A percentile compares a stretch with the other conserved stretches of the same genome.
These are phyloP conservation scores for Xiphophorus birchmanni DNA, from an alignment of 2,797 vertebrate species.

Conservation along the genomic window DNA sequence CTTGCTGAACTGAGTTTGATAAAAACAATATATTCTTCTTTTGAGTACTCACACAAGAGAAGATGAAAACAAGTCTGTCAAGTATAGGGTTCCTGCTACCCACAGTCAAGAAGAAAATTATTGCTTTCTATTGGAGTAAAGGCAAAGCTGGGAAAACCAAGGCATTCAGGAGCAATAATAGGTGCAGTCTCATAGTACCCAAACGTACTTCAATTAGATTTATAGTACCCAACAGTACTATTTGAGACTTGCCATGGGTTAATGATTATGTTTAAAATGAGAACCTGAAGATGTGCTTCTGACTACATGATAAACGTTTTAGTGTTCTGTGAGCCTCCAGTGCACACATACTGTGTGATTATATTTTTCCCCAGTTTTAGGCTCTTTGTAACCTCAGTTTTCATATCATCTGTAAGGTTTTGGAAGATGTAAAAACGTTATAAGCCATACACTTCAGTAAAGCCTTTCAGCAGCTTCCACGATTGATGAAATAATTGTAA, in stretches of 20 bases:
- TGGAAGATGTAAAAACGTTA: neutral
- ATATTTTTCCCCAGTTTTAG: neutral
- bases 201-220: neutral
- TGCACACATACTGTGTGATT: neutral
- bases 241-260: neutral
- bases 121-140: neutral
- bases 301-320: neutral
- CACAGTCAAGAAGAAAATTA: neutral
- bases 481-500: neutral
- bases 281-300: neutral
- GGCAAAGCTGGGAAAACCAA: neutral
- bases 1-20: neutral
- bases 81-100: neutral
- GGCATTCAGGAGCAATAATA: neutral
- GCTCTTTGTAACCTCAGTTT: neutral
- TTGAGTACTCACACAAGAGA: neutral
- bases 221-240: neutral
- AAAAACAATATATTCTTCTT: conserved; percentile 2
- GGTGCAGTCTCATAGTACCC: neutral
- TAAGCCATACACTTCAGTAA: neutral
- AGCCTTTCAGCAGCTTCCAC: neutral
- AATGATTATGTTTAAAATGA: neutral
- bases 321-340: neutral
- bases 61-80: neutral
- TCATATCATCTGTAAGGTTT: neutral